Evolutionary conservation across 2,888 invertebrate genomes (phyloP).

Genomic region (Erebia epiphron): DNA sequence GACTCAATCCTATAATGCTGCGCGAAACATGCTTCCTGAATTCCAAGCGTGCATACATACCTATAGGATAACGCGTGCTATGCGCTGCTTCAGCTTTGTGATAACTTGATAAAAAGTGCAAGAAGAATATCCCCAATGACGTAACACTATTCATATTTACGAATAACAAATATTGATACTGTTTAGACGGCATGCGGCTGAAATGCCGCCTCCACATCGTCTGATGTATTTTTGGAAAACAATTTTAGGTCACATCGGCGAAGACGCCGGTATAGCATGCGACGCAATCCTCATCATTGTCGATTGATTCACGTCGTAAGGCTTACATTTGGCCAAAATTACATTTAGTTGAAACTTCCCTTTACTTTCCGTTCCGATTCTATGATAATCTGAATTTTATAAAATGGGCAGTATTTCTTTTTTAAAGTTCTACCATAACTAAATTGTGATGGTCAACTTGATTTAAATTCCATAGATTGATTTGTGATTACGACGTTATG

Average conservation of each 20-base stretch:
- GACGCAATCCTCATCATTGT: conserved; percentile 43
- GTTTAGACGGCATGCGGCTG: conserved; percentile 56
- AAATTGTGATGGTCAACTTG: not conserved
- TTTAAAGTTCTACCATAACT: not conserved
- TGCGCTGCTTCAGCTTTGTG: conserved; percentile 43
- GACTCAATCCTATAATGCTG: not conserved
- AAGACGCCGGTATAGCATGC: conserved; percentile 46
- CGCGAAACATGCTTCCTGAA: not conserved
- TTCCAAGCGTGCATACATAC: conserved; percentile 46
- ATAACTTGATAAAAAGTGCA: conserved; percentile 45
- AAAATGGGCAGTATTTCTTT: not conserved
- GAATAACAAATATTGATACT: conserved; percentile 41
- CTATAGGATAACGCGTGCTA: conserved; percentile 60
- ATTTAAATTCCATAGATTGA: not conserved
- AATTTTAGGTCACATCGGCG: conserved; percentile 74
- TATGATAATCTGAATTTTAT: not conserved
- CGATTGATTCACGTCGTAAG: conserved; percentile 37
- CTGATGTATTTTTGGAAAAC: conserved; percentile 79
- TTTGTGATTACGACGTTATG: conserved; percentile 17
- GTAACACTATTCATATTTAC: conserved; percentile 46
- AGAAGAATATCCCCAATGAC: conserved; percentile 45
- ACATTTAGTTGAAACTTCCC: not conserved
- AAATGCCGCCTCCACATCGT: conserved; percentile 59
- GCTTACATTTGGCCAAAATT: conserved; percentile 7
- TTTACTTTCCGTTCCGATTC: too few relatives aligned